A percentile compares a stretch with the other conserved stretches of the same genome.
phyloP scores from a whole-genome alignment of 2,888 invertebrate species.

The Notodonta dromedarius region DNA sequence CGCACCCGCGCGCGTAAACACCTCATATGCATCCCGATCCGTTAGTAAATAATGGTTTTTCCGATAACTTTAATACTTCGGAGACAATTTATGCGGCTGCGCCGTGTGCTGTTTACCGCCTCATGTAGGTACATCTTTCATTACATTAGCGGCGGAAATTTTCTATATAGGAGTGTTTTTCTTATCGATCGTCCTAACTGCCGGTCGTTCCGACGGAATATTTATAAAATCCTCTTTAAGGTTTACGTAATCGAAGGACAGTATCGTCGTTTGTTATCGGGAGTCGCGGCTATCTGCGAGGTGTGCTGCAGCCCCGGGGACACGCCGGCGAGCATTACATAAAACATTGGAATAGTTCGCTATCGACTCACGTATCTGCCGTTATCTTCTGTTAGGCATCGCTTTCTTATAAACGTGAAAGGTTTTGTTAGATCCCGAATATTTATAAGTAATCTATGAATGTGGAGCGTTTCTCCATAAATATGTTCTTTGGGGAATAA shows the following conservation, averaged over 20 bases:
- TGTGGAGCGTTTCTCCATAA: neutral
- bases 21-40: constrained; percentile 41
- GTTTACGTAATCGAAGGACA: constrained; percentile 76
- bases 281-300: constrained; percentile 54
- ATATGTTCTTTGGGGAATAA: neutral
- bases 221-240: constrained; percentile 63
- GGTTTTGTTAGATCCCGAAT: constrained; percentile 4
- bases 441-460: constrained; percentile 8
- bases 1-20: constrained; percentile 38
- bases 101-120: constrained; percentile 67
- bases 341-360: constrained; percentile 46
- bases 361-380: constrained; percentile 30
- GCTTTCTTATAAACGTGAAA: constrained; percentile 25
- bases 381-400: constrained; percentile 32
- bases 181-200: constrained; percentile 63
- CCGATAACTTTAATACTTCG: constrained; percentile 57
- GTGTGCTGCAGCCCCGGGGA: constrained; percentile 43
- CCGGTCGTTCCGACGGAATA: constrained; percentile 51
- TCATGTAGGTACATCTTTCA: constrained; percentile 50
- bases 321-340: constrained; percentile 53
- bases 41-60: constrained; percentile 63
- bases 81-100: constrained; percentile 65
- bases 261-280: constrained; percentile 60
- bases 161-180: constrained; percentile 53
- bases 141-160: constrained; percentile 62